Evolutionary conservation across 2,888 invertebrate species (phyloP), one percentile per base, ranked within the genome.

Genomic region (Yponomeuta sedellus): DNA sequence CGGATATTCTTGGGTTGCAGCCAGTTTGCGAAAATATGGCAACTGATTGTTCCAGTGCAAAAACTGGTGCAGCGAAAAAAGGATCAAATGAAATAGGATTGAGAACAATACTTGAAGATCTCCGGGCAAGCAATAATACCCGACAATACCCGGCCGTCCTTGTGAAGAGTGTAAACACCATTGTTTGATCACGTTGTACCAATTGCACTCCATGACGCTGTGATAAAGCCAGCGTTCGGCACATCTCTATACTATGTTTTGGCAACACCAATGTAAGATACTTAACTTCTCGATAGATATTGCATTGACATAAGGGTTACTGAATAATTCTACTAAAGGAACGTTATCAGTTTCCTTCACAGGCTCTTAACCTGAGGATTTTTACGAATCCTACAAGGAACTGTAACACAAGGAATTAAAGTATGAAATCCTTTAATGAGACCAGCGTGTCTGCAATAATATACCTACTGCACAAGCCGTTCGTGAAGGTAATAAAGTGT

Each of bases 161-260:
- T 87, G 83, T 77, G 71, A 69, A 73, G 71, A 86, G 76, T 82
- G 81, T 85, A 88, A 88, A 88, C 87, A 86, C 85, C 79, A 85
- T 88, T 88, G 88, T 88, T 87, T 81, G 74, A 82, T 86, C 86
- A 87, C 86, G 85, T 86, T 86, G 84, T 78, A 19, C 28, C 25
- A 58, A 64, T 40, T 75, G 52, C 44, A 57, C 44, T 75, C 79
- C 77, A 86, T 85, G 85, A 88, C 83, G 77, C 82, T 83, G 80
- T 82, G 82, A 83, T 83, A 83, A 84, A 82, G 79, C 75, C n/a
- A 75, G 76, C 79, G 76, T 78, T 76, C 76, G 74, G 75, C 74
- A 73, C 77, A 80, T 78, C 61, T 81, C 81, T 82, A 82, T 82
- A 79, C 74, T 71, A 72, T 56, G 64, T 66, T 68, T 69, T 70